Base-by-base conservation (phyloP, 2,797 vertebrate species). In the Sebastes iracundus region DNA sequence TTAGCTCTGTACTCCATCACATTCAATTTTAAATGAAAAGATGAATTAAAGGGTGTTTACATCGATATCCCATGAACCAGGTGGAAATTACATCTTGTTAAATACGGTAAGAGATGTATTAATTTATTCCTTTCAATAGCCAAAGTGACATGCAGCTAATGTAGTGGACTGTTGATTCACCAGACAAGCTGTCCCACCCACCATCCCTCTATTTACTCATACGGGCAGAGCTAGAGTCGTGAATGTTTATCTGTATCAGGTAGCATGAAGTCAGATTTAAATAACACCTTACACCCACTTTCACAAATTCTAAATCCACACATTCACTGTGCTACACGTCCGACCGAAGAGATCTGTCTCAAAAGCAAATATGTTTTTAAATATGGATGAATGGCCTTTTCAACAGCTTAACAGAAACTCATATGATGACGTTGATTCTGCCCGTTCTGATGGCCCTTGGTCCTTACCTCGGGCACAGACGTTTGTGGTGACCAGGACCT, bases 401-500 rank as follows among this genome's bases (percentile, higher is more conserved):
- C 10, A 14, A 69, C 13, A 32, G 25, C 14, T 27, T 30, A 30
- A 55, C 13, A 42, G 2, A 63, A 49, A 35, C 7, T 60, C 27
- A 28, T 4, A 49, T 18, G 27, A 60, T 7, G 27, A 35, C 14
- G 12, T 27, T 14, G 32, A 56, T 16, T 66, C 28, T 30, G 23
- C 2, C 20, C 6, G 0, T 28, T 61, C 0, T 27, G 11, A 49
- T 4, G 11, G 6, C 9, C 16, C 49, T 5, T 16, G 14, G 30
- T 18, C 2, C 27, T 88, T 75, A 97, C 96, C 95, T 96, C 96
- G 94, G 84, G 96, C 96, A 66, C 98, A 99, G 87, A 99, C 98
- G 8, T 99, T 99, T 11, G 98, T 99, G 70, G 98, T 99, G 85
- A 98, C 98, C 90, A 99, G 94, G 72, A 99, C 98, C 88, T 99